Base-by-base conservation (phyloP, 2,113 vertebrate species). In the Pygoscelis adeliae region DNA sequence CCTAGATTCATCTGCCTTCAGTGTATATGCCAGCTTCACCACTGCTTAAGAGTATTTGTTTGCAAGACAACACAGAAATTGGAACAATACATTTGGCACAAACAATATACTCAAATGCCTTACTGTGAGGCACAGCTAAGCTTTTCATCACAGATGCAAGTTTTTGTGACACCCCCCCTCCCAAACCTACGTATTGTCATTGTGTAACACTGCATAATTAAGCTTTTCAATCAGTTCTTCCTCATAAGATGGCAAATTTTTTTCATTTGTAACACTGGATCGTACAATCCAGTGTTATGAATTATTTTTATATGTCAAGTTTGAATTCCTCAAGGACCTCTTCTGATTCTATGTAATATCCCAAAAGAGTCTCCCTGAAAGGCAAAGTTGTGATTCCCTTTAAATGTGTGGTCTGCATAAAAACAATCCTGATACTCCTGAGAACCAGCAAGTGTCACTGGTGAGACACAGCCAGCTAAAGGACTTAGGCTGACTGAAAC, bases 271-370 rank as follows among this genome's bases (percentile, higher is more conserved):
- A 72, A 83, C 76, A 85, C 30, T 87, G 87, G 40, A 46, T 49
- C 32, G 6, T 55, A 38, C 30, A 81, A 70, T 90, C 69, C 74
- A 70, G 13, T n/a, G 10, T 89, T 88, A 91, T 12, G 29, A 89
- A 72, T 79, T 71, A 49, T 67, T 79, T 73, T 94, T 92, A 81
- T 83, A 89, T 93, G 90, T 85, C 92, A 96, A 49, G 58, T 72
- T 97, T 95, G 89, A 95, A 77, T 78, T 97, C 89, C 93, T 97
- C 94, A 63, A 82, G 29, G 52, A 83, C 61, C 85, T 98, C 85
- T 95, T 98, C 87, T 56, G 77, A 96, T 94, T 92, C 83, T 96
- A 15, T 89, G 71, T 93, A 55, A 93, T 58, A 93, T 90, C 95
- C 87, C 47, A 62, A 96, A 87, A 91, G 29, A 74, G 34, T 88